Evolutionary conservation across 2,113 vertebrate genomes (phyloP), one percentile per base, ranked within the genome.

Genomic region (Eudyptes chrysolophus): DNA sequence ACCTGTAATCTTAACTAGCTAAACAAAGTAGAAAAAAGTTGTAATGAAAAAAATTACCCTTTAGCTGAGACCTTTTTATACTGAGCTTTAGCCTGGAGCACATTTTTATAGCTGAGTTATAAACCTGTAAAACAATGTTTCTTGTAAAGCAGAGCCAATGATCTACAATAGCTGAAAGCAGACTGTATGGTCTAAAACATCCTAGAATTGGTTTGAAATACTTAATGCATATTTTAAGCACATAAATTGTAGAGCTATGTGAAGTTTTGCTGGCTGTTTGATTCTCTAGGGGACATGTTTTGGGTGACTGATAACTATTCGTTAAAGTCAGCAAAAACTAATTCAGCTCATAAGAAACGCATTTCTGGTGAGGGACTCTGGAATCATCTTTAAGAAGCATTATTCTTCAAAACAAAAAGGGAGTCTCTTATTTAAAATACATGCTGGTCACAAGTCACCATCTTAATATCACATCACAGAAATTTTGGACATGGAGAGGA

Each of bases 121-220:
- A 96, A 96, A 96, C 93, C 90, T 90, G 49, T 87, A 87, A 94
- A 98, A 94, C 83, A 95, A 58, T 83, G 79, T 84, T 95, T 95
- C 96, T 90, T 92, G 72, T 95, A 92, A 95, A 90, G 87, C 70
- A 89, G 58, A 95, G 74, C 44, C 51, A 90, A 62, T 97, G 92
- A 95, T 93, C 87, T 97, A 87, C 89, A 94, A 46, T 65, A 94
- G 82, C 58, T 96, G 79, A 95, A 95, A 92, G 70, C 82, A 94
- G 87, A 78, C 66, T 95, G 96, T 87, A 94, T 92, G 78, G 68
- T 85, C 85, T 96, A 89, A 97, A 96, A 68, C 82, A 89, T 93
- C 72, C 72, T 83, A 80, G 92, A 93, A 96, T 83, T 75, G 66
- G 65, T 93, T 97, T 96, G 94, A 96, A 97, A 96, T 96, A 93